These are phyloP conservation scores for Vesta saturnalis DNA, from an alignment of 2,888 invertebrate genomes.

Conservation along the genomic window DNA sequence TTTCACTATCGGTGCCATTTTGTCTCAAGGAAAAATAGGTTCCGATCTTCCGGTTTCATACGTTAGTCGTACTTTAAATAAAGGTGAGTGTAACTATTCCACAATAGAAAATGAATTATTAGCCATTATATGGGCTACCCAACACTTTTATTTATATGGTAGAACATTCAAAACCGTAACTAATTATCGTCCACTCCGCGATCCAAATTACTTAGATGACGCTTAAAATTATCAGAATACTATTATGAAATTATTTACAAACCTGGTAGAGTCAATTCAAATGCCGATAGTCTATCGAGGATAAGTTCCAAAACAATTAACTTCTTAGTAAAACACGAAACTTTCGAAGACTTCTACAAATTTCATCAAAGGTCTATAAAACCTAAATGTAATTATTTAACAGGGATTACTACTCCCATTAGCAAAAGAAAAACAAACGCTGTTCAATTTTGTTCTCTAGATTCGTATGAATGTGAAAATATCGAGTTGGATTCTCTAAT, in stretches of 20 bases:
- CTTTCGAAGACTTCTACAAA: constrained; percentile 1
- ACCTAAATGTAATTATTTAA: not conserved
- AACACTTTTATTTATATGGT: not conserved
- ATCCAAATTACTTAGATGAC: not conserved
- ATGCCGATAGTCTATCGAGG: not conserved
- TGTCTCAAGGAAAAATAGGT: not conserved
- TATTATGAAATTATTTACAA: not conserved
- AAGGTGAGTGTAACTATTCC: not conserved
- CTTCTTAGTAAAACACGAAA: not conserved
- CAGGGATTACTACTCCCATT: not conserved
- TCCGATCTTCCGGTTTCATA: not conserved
- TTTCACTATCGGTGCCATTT: not conserved
- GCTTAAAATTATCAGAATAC: not conserved
- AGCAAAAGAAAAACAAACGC: not conserved
- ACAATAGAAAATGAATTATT: constrained; percentile 49
- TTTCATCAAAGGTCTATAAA: not conserved
- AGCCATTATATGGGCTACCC: constrained; percentile 54
- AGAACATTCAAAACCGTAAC: not conserved
- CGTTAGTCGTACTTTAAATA: not conserved
- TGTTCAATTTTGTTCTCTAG: not conserved
- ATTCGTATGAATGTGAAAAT: not conserved
- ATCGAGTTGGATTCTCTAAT: not conserved
- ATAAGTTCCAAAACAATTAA: not conserved
- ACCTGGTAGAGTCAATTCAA: not conserved
- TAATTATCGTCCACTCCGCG: not conserved